Conservation (phyloP, 2,888 invertebrate species). For the Carpatolechia fugitivella region DNA sequence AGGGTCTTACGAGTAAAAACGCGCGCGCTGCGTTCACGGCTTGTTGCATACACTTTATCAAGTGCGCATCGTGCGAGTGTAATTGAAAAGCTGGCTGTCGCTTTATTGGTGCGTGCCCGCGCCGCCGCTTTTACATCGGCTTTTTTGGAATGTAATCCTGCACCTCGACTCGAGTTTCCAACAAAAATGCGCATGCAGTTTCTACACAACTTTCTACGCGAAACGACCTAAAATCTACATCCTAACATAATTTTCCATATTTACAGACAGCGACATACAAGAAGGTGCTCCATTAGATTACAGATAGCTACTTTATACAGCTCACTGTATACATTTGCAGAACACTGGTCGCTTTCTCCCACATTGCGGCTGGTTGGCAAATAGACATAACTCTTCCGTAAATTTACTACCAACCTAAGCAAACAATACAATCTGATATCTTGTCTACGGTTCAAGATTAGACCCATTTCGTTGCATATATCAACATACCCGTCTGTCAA, state of each 20-base stretch:
- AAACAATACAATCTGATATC: constrained; percentile 13
- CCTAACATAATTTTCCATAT: constrained; percentile 8
- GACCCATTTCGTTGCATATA: constrained; percentile 5
- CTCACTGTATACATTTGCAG: constrained; percentile 5
- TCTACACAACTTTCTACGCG: constrained; percentile 6
- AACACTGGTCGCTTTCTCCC: constrained; percentile 9
- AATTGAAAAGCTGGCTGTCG: constrained; percentile 9
- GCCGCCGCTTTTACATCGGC: constrained; percentile 12
- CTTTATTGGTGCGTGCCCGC: constrained; percentile 7
- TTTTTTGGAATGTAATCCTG: constrained; percentile 10
- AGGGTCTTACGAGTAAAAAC: not conserved
- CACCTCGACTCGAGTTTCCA: not conserved
- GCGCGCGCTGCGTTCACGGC: constrained; percentile 7
- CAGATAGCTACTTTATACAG: constrained; percentile 7
- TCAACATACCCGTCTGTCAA: constrained; percentile 13
- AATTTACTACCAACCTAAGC: constrained; percentile 6
- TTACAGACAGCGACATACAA: constrained; percentile 1
- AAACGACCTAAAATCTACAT: constrained; percentile 3
- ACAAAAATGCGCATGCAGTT: constrained; percentile 4
- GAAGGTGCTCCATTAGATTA: constrained; percentile 5
- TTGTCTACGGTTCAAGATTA: not conserved
- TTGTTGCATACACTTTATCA: constrained; percentile 4
- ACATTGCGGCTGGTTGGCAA: constrained; percentile 5
- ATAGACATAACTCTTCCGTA: constrained; percentile 6
- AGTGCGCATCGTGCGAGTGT: constrained; percentile 8